phyloP scores from a whole-genome alignment of 1,140 invertebrate genomes.

The Artemia franciscana region DNA sequence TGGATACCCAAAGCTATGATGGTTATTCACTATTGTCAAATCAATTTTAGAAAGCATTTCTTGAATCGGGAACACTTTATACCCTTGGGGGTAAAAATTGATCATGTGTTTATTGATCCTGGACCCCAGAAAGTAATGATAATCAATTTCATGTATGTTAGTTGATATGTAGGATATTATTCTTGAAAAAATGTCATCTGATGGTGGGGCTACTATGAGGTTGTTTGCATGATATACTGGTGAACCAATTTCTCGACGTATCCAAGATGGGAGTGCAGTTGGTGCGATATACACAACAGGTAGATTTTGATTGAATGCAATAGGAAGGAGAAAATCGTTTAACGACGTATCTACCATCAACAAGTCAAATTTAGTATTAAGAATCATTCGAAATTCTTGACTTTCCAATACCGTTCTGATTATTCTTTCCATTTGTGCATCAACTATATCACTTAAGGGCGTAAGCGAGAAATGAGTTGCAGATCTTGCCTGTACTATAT shows the following conservation, averaged over 20 bases:
- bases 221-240: constrained; percentile 16
- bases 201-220: background rate
- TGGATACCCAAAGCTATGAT: constrained; percentile 25
- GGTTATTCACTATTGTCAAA: constrained; percentile 29
- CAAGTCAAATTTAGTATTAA: constrained; percentile 14
- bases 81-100: constrained; percentile 22
- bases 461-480: background rate
- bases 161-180: constrained; percentile 7
- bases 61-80: constrained; percentile 21
- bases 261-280: background rate
- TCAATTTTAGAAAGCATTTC: constrained; percentile 24
- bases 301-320: constrained; percentile 25
- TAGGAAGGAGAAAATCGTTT: constrained; percentile 14
- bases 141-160: constrained; percentile 1
- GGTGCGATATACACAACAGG: constrained; percentile 27
- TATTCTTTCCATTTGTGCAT: background rate
- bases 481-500: background rate
- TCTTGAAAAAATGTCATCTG: no score
- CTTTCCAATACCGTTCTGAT: background rate
- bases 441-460: background rate
- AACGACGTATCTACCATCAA: constrained; percentile 16
- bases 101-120: constrained; percentile 17
- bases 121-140: background rate
- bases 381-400: background rate
- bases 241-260: constrained; percentile 26